Base-by-base conservation (phyloP, 1,140 invertebrate genomes). In the Goniozus legneri region DNA sequence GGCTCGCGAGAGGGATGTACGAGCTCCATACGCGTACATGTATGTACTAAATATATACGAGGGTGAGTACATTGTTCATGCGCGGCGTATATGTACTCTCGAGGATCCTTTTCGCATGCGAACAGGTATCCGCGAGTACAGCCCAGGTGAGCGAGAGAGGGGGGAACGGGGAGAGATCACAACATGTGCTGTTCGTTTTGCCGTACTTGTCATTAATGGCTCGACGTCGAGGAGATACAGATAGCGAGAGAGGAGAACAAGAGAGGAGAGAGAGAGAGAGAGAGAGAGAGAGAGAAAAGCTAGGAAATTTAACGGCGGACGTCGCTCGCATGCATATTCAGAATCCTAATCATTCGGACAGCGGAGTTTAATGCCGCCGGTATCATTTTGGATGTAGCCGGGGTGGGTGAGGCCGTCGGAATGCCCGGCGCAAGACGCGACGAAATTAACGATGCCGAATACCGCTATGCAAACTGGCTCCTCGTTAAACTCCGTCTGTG, bases 121-220 rank as follows among this genome's bases (percentile, higher is more conserved):
- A 33, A 43, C 45, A n/a, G n/a, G n/a, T n/a, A n/a, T n/a, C n/a
- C n/a, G n/a, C n/a, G n/a, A n/a, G n/a, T n/a, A n/a, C n/a, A n/a
- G n/a, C n/a, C n/a, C n/a, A n/a, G 20, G 40, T 44, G 32, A 21
- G 15, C 30, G 27, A 3, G 38, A 13, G 44, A 30, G 41, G 41
- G 33, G 24, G 24, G 38, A 35, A 21, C 45, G 45, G 34, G 33
- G 45, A 43, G 37, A 31, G 44, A 31, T 47, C 45, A 47, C 24
- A 33, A 44, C 40, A 44, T n/a, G n/a, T 24, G 47, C 32, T 45
- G 47, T 49, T 44, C 47, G 47, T 30, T 49, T 49, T 35, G 47
- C 35, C 16, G 40, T 36, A 15, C 22, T 22, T 41, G 31, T 18
- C 24, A 32, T 49, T 49, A 49, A 49, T 45, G 47, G 44, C 36